Conservation (phyloP, 2,797 vertebrate genomes). For the Amniataba percoides region DNA sequence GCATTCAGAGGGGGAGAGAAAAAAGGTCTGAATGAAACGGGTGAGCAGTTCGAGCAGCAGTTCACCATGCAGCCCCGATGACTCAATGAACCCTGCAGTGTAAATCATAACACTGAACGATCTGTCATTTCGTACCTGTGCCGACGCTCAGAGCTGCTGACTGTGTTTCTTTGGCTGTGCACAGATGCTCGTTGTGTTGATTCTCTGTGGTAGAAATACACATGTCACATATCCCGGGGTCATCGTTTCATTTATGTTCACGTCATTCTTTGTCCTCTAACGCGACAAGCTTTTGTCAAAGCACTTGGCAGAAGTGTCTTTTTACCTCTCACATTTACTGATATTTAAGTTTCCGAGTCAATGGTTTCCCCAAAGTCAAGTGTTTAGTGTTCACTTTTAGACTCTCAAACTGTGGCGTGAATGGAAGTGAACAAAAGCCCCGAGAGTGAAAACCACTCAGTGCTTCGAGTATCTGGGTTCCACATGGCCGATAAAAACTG, state of each 20-base stretch:
- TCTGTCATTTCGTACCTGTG: not conserved
- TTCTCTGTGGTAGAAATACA: not conserved
- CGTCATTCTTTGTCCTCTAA: constrained; percentile 24
- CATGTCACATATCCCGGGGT: not conserved
- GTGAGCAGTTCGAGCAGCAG: constrained; percentile 25
- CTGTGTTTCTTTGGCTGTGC: not conserved
- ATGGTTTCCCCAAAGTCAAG: constrained; percentile 59
- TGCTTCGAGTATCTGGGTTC: constrained; percentile 46
- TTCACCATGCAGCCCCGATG: constrained; percentile 21
- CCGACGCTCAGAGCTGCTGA: not conserved
- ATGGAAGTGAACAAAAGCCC: constrained; percentile 59
- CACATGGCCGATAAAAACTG: constrained; percentile 43
- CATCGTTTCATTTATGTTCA: not conserved
- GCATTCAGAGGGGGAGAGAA: constrained; percentile 14
- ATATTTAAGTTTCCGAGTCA: constrained; percentile 63
- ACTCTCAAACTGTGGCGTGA: constrained; percentile 42
- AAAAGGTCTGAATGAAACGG: constrained; percentile 29
- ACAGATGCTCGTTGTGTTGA: not conserved
- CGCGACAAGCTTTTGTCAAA: constrained; percentile 29
- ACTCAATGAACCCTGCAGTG: constrained; percentile 24
- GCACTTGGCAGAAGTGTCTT: constrained; percentile 59
- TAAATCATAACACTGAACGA: constrained; percentile 5
- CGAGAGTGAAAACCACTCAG: constrained; percentile 52
- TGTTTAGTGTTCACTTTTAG: constrained; percentile 37
- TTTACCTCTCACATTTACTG: constrained; percentile 59